These are phyloP conservation scores for Fregetta grallaria DNA, from an alignment of 2,113 vertebrate genomes.

Conservation along the genomic window DNA sequence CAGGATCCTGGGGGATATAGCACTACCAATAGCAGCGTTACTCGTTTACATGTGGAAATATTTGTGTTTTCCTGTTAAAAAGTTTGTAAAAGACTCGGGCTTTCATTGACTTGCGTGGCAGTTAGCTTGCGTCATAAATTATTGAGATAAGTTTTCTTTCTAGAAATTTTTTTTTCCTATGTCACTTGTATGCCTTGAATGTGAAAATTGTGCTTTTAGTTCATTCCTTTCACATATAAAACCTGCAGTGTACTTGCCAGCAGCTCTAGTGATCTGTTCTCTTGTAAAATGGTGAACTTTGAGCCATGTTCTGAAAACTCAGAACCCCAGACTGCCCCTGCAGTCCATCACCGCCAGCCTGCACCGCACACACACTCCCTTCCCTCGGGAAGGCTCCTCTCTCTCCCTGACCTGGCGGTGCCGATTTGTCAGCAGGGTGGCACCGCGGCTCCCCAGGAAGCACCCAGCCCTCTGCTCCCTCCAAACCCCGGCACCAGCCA, in stretches of 20 bases:
- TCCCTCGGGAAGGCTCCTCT: neutral
- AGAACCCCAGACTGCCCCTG: neutral
- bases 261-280: neutral
- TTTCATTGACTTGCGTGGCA: neutral
- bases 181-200: neutral
- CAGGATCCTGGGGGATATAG: neutral
- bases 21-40: neutral
- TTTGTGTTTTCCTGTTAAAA: neutral
- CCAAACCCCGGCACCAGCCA: neutral
- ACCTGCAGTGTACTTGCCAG: neutral
- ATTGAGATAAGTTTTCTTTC: neutral
- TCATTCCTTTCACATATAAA: neutral
- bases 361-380: neutral
- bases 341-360: neutral
- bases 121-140: neutral
- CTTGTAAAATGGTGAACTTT: neutral
- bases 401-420: rapidly evolving
- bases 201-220: neutral
- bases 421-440: neutral
- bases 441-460: too few species aligned
- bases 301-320: neutral
- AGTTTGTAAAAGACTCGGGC: neutral
- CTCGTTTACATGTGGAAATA: neutral
- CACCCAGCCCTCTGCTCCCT: neutral
- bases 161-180: neutral